These are phyloP conservation scores for Aquatica leii DNA, from an alignment of 2,888 invertebrate genomes.

Conservation along the genomic window DNA sequence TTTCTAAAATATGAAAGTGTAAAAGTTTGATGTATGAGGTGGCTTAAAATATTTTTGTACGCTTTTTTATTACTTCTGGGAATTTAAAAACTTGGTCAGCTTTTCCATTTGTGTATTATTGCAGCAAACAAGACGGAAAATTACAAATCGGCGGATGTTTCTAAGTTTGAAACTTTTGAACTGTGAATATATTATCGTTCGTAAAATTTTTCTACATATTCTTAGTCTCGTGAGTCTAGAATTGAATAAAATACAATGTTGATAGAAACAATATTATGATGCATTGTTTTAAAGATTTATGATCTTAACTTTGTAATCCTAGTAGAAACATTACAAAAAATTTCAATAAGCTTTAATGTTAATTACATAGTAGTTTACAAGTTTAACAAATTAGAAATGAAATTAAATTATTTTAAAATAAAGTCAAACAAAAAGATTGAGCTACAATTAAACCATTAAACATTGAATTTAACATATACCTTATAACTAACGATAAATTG, in stretches of 20 bases:
- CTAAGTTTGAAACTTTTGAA: background rate
- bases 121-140: conserved; percentile 22
- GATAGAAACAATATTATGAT: conserved; percentile 7
- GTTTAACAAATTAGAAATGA: too few species aligned
- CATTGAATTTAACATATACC: too few species aligned
- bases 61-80: conserved; percentile 24
- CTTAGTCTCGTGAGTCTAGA: background rate
- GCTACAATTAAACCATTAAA: too few species aligned
- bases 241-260: conserved; percentile 4
- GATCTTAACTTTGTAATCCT: too few species aligned
- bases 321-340: too few species aligned
- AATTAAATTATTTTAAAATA: too few species aligned
- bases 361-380: too few species aligned
- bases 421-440: too few species aligned
- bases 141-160: conserved; percentile 9
- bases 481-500: too few species aligned
- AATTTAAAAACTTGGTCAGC: conserved; percentile 19
- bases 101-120: conserved; percentile 17
- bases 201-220: background rate
- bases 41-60: conserved; percentile 17
- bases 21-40: conserved; percentile 14
- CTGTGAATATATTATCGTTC: conserved; percentile 11
- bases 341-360: too few species aligned
- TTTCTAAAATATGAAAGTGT: background rate
- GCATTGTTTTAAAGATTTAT: conserved; percentile 8